phyloP scores from a whole-genome alignment of 2,113 vertebrate genomes.

The Sturnira hondurensis region DNA sequence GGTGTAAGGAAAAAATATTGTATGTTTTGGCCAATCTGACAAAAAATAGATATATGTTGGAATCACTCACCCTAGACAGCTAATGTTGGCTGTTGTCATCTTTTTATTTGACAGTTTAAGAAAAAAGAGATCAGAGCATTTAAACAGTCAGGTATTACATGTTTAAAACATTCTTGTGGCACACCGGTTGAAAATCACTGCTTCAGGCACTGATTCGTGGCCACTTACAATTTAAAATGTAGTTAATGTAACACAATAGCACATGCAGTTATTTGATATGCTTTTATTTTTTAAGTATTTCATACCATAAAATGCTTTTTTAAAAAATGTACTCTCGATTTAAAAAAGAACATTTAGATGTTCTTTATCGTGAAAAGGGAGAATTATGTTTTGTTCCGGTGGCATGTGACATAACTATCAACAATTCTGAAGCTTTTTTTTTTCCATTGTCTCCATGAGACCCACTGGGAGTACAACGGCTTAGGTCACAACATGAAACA shows the following conservation, averaged over 20 bases:
- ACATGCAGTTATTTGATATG: neutral
- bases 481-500: conserved; percentile 63
- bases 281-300: conserved; percentile 48
- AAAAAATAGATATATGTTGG: too few relatives aligned
- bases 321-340: neutral
- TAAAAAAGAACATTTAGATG: neutral
- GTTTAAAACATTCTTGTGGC: too few relatives aligned
- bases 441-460: conserved; percentile 9
- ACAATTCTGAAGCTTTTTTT: neutral
- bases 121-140: too few relatives aligned
- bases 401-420: neutral
- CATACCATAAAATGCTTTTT: neutral
- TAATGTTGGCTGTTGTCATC: too few relatives aligned
- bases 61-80: too few relatives aligned
- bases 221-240: neutral
- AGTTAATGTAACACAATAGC: neutral
- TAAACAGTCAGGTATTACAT: too few relatives aligned
- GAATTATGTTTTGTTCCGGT: conserved; percentile 5
- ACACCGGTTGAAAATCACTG: too few relatives aligned
- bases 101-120: too few relatives aligned
- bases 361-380: neutral
- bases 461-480: conserved; percentile 30
- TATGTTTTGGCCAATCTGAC: too few relatives aligned
- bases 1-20: too few relatives aligned
- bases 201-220: conserved; percentile 49